phyloP scores from a whole-genome alignment of 2,888 invertebrate species.

The Epistrophe eligans region DNA sequence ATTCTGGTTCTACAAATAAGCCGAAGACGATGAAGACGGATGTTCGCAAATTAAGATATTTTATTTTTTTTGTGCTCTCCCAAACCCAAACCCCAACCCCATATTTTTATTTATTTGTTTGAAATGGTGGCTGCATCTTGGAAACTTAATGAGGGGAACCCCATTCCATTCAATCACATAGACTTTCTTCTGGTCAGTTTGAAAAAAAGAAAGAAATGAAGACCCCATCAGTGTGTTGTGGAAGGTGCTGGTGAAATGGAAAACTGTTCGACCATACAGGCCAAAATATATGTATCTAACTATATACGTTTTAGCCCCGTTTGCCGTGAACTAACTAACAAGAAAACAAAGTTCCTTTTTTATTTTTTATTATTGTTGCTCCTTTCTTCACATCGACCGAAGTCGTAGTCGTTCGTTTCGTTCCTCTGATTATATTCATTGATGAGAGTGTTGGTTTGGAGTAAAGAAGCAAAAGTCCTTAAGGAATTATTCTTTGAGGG shows the following conservation, averaged over 20 bases:
- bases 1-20: constrained; percentile 49
- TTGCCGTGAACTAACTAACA: constrained; percentile 64
- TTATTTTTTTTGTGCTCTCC: constrained; percentile 12
- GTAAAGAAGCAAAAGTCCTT: constrained; percentile 70
- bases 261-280: constrained; percentile 71
- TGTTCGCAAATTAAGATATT: constrained; percentile 75
- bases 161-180: constrained; percentile 31
- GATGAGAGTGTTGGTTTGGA: constrained; percentile 51
- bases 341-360: constrained; percentile 63
- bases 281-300: constrained; percentile 18
- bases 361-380: constrained; percentile 55
- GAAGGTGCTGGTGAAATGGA: constrained; percentile 57
- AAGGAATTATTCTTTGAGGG: constrained; percentile 75
- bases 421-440: constrained; percentile 62
- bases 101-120: constrained; percentile 8
- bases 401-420: constrained; percentile 12
- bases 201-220: constrained; percentile 1
- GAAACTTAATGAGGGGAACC: constrained; percentile 67
- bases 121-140: constrained; percentile 42
- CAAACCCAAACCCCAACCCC: constrained; percentile 2
- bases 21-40: constrained; percentile 55
- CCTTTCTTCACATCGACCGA: constrained; percentile 45
- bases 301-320: constrained; percentile 33
- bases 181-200: constrained; percentile 46
- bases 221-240: constrained; percentile 8